Evolutionary conservation across 2,888 invertebrate genomes (phyloP).

Genomic region (Yponomeuta cagnagella): DNA sequence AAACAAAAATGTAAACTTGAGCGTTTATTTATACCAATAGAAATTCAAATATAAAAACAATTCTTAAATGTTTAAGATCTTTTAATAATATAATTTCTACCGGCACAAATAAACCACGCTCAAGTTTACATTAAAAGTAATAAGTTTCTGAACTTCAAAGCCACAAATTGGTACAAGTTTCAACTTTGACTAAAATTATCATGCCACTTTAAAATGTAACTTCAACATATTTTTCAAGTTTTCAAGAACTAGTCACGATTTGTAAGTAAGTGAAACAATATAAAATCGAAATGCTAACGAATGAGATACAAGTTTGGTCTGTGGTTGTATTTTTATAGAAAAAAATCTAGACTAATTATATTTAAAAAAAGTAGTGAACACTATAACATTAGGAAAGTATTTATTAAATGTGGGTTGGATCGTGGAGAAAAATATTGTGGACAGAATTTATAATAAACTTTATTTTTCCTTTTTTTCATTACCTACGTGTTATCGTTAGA

Average conservation of each 20-base stretch:
- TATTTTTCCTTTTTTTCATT: not conserved
- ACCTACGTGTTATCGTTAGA: too few species aligned
- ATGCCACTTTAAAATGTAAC: too few species aligned
- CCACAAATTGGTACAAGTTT: too few species aligned
- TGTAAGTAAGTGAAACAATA: not conserved
- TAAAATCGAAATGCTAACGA: not conserved
- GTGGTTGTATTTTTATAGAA: conserved; percentile 27
- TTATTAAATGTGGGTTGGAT: conserved; percentile 38
- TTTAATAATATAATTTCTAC: too few species aligned
- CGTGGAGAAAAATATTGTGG: conserved; percentile 16
- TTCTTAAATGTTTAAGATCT: too few species aligned
- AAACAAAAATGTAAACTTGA: too few species aligned
- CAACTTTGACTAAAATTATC: too few species aligned
- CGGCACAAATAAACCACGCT: not conserved
- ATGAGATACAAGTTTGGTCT: conserved; percentile 28
- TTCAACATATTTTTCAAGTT: too few species aligned
- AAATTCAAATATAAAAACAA: too few species aligned
- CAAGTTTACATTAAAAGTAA: not conserved
- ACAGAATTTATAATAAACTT: not conserved
- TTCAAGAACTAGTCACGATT: not conserved
- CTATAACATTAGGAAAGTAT: conserved; percentile 40
- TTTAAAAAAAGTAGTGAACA: conserved; percentile 9
- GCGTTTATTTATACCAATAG: too few species aligned
- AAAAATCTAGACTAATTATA: not conserved
- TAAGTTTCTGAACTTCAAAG: not conserved